Conservation (phyloP, 2,113 vertebrate genomes). For the Tretioscincus oriximinensis region DNA sequence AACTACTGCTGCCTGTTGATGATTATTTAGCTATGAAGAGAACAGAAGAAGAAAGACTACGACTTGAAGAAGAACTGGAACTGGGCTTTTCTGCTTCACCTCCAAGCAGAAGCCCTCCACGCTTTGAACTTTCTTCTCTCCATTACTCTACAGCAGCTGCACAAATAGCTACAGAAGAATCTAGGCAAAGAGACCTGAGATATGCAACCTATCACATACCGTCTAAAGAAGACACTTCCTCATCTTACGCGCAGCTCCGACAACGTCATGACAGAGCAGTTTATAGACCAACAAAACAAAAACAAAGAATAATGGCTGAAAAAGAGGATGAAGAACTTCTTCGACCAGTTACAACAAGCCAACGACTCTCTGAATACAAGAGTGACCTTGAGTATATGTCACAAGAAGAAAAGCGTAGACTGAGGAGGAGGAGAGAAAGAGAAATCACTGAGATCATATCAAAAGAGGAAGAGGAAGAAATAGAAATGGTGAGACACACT, state of each 20-base stretch:
- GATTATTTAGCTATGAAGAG: conserved; percentile 96
- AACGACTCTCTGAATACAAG: conserved; percentile 85
- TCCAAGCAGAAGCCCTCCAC: conserved; percentile 89
- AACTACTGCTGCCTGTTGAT: conserved; percentile 89
- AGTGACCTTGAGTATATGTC: conserved; percentile 88
- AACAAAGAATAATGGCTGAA: conserved; percentile 87
- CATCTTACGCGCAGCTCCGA: conserved; percentile 86
- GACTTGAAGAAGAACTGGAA: conserved; percentile 91
- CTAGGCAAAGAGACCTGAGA: conserved; percentile 73
- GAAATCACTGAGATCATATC: conserved; percentile 73
- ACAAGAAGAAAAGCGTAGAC: conserved; percentile 83
- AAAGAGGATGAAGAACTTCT: conserved; percentile 93
- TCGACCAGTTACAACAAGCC: conserved; percentile 79
- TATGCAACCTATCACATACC: conserved; percentile 91
- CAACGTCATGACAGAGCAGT: conserved; percentile 86
- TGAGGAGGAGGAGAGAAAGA: conserved; percentile 77
- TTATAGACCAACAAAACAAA: conserved; percentile 82
- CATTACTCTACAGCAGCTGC: conserved; percentile 80
- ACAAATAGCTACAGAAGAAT: conserved; percentile 75
- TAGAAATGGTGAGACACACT: conserved; percentile 75
- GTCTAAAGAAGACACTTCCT: conserved; percentile 84
- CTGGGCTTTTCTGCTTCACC: conserved; percentile 93
- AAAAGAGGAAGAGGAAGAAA: conserved; percentile 74
- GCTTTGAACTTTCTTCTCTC: conserved; percentile 89
- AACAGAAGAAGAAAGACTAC: conserved; percentile 92